Evolutionary conservation across 2,797 vertebrate genomes (phyloP), one percentile per base, ranked within the genome.

Genomic region (Argyrosomus regius): DNA sequence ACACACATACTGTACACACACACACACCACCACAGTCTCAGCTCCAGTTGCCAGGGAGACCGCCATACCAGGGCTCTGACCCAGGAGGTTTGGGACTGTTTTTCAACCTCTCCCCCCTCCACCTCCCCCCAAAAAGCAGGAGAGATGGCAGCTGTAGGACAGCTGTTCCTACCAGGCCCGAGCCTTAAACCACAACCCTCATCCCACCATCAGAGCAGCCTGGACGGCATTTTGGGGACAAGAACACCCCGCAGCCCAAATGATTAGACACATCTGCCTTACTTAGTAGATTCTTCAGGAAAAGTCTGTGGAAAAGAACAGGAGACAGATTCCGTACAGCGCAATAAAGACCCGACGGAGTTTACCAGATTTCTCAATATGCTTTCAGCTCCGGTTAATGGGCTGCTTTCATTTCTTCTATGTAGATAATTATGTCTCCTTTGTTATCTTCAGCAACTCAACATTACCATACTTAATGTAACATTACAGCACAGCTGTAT

Each of bases 11-110:
- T 31, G 31, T 50, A 50, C 14, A 69, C 54, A 63, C 68, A 75
- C 56, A 68, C 48, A 85, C 67, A 75, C 20, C 53, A 80, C 35
- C 68, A 91, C 92, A 90, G 95, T 95, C 96, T 96, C 91, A 92
- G 93, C 94, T 95, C 95, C 89, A 91, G 97, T 98, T 98, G 96
- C 97, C 95, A 97, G 92, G 95, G 97, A 97, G 96, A 98, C 97
- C 95, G 94, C 96, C 97, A 97, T 97, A 97, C 96, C 97, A 97
- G 94, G 96, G 96, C 94, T 95, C 95, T 96, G 96, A 97, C 97
- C 97, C 96, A 94, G 86, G 96, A 96, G 96, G 96, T 96, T 96
- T 96, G 95, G 95, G 94, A 86, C 88, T 93, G 91, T 93, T 92
- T 93, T 93, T 77, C 94, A 94, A 92, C 88, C 94, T 93, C 92